These are phyloP conservation scores for Carettochelys insculpta DNA, from an alignment of 2,113 vertebrate genomes.

Conservation along the genomic window DNA sequence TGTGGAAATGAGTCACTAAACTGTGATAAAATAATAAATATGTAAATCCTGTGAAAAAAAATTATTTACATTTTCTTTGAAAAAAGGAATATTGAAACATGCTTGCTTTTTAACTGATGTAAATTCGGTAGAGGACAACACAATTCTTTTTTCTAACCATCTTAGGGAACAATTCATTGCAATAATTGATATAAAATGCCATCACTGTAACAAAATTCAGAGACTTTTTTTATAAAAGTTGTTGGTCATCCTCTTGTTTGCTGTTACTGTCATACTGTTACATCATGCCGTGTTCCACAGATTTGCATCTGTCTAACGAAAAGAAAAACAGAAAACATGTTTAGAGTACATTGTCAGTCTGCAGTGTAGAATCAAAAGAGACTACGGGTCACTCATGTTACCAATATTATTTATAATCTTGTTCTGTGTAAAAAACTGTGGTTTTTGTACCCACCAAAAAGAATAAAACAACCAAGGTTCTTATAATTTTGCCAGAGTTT, in stretches of 20 bases:
- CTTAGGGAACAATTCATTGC: slow-evolving; percentile 97
- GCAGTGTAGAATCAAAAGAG: slow-evolving; percentile 79
- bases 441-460: slow-evolving; percentile 87
- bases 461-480: slow-evolving; percentile 82
- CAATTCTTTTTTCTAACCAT: slow-evolving; percentile 97
- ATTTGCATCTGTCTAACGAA: slow-evolving; percentile 83
- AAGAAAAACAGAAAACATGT: slow-evolving; percentile 78
- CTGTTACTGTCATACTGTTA: slow-evolving; percentile 79
- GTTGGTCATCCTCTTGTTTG: slow-evolving; percentile 81
- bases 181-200: slow-evolving; percentile 97
- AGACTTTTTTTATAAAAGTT: slow-evolving; percentile 85
- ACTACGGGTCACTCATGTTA: slow-evolving; percentile 79
- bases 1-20: slow-evolving; percentile 85
- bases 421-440: slow-evolving; percentile 85
- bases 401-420: slow-evolving; percentile 84
- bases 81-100: slow-evolving; percentile 88
- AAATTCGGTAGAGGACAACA: slow-evolving; percentile 94
- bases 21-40: slow-evolving; percentile 89
- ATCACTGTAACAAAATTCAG: slow-evolving; percentile 92
- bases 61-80: slow-evolving; percentile 86
- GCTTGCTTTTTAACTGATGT: slow-evolving; percentile 98
- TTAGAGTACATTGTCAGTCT: slow-evolving; percentile 76
- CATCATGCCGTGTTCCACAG: slow-evolving; percentile 77
- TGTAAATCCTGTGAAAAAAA: slow-evolving; percentile 94
- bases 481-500: slow-evolving; percentile 79